These are phyloP conservation scores for Charanyca ferruginea DNA, from an alignment of 2,888 invertebrate genomes.

Conservation along the genomic window DNA sequence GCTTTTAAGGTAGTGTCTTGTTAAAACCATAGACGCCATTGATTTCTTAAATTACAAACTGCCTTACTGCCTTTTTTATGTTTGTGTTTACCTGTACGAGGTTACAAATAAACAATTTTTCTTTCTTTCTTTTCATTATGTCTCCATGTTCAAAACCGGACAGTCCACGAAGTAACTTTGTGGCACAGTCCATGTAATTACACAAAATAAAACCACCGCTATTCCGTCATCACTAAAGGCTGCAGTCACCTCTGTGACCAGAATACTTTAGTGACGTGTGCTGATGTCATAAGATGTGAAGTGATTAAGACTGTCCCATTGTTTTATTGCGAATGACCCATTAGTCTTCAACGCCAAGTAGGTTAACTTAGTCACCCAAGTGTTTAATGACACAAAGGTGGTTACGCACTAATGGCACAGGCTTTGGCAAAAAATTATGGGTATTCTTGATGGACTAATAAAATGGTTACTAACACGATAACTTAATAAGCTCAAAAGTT, in stretches of 20 bases:
- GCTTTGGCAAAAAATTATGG: neutral
- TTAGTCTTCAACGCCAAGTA: constrained; percentile 35
- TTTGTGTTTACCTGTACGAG: too few species aligned
- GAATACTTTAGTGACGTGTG: constrained; percentile 61
- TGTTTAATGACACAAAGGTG: constrained; percentile 20
- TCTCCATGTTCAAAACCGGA: too few species aligned
- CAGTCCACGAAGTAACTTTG: too few species aligned
- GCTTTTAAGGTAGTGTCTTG: neutral
- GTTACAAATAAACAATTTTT: too few species aligned
- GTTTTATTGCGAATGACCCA: constrained; percentile 47
- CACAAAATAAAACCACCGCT: constrained; percentile 7
- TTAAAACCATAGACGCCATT: neutral
- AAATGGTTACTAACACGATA: too few species aligned
- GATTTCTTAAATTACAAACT: neutral
- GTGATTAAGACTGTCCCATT: constrained; percentile 44
- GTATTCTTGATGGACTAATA: too few species aligned
- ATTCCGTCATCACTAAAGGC: constrained; percentile 51
- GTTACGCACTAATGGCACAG: neutral
- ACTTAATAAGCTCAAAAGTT: constrained; percentile 21
- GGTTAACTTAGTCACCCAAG: constrained; percentile 26
- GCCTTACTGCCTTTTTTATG: too few species aligned
- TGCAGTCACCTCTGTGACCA: constrained; percentile 52
- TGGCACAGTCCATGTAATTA: neutral
- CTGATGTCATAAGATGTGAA: constrained; percentile 62
- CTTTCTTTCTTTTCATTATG: too few species aligned